Base-by-base conservation (phyloP, 2,113 vertebrate species). In the Colaptes auratus region DNA sequence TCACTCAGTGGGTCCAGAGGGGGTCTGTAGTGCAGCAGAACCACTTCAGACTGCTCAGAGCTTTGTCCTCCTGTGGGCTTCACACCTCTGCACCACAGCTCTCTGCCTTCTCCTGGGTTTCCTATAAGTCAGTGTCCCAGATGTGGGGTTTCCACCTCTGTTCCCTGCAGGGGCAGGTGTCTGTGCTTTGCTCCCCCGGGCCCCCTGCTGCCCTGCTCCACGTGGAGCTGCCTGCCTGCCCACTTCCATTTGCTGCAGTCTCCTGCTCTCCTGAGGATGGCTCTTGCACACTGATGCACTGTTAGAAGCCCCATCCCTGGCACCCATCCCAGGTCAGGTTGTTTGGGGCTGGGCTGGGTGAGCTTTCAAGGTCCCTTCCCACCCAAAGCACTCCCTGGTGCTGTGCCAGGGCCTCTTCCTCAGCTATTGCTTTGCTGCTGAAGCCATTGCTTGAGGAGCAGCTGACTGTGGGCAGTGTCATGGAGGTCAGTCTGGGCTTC, bases 401-500 rank as follows among this genome's bases (percentile, higher is more conserved):
- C 63, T 42, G 7, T 36, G 27, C 9, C 63, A 44, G 48, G 31
- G 12, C 18, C 2, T 46, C 64, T 75, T 66, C 48, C 65, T 87
- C 52, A 59, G 11, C 27, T 63, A 1, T 0, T 63, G 27, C 3
- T 39, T 39, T 10, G 27, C 21, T 23, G 27, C 24, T 73, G 8
- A 35, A 94, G n/a, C 42, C 23, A 1, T 24, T 82, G 24, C 21
- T 20, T 30, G 42, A 81, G 58, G 31, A 33, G n/a, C 7, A 44
- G 42, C 2, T 72, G 24, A 4, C 31, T 42, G 20, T 21, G 25
- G 56, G 21, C 17, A 25, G 50, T 2, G 2, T 35, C 0, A 0
- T 12, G 19, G 39, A 33, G 36, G 31, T 73, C 46, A 8, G 0
- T 30, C 25, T 80, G 12, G n/a, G 31, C 10, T 35, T 35, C 33